A percentile compares a stretch with the other conserved stretches of the same genome.
Evolutionary conservation across 53 echinoderm and acorn worm genomes (phyloP).

Genomic region (Holothuria leucospilota): DNA sequence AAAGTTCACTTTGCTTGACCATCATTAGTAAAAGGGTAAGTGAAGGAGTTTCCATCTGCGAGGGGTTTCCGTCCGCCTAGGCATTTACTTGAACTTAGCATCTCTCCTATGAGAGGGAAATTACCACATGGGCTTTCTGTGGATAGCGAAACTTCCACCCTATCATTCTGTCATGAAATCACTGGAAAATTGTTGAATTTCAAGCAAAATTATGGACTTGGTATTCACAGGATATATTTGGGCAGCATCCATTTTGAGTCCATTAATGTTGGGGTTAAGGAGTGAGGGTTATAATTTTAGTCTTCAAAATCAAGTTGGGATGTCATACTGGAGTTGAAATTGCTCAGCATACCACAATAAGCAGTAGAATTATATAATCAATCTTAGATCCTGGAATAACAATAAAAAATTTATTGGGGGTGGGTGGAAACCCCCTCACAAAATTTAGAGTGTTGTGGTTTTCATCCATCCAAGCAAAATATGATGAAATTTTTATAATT

Average conservation of each 20-base stretch:
- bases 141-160: conserved; percentile 5
- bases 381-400: too few relatives aligned
- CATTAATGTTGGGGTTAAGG: not conserved
- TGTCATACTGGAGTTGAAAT: conserved; percentile 1
- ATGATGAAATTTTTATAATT: too few relatives aligned
- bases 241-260: conserved; percentile 3
- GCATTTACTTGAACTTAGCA: conserved; percentile 5
- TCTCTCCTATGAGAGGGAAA: not conserved
- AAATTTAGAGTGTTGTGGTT: too few relatives aligned
- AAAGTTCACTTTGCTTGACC: too few relatives aligned
- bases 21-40: too few relatives aligned
- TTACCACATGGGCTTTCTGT: not conserved
- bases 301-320: not conserved
- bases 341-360: not conserved
- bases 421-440: too few relatives aligned
- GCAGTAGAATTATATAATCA: not conserved
- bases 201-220: conserved; percentile 19
- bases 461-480: not conserved
- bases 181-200: conserved; percentile 29
- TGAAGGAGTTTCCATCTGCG: not conserved
- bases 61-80: not conserved
- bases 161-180: conserved; percentile 32
- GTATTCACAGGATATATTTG: conserved; percentile 37
- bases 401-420: too few relatives aligned
- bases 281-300: conserved; percentile 5